Conservation (phyloP, 2,888 invertebrate genomes). For the Phaonia tiefii region DNA sequence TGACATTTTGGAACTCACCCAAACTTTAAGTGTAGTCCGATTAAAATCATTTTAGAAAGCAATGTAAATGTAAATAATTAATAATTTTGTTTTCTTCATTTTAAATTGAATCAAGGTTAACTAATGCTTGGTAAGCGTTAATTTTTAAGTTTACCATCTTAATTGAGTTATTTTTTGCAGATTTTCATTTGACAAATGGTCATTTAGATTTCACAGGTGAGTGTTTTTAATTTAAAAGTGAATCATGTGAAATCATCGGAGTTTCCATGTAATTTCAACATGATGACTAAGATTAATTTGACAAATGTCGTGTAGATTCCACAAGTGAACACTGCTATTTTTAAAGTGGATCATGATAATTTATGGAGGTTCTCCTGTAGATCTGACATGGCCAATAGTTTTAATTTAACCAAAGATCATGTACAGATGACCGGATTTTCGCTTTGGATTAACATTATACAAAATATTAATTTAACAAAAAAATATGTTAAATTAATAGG, state of each 20-base stretch:
- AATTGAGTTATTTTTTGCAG: conserved; percentile 31
- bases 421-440: no score
- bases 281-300: no score
- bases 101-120: no score
- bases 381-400: neutral
- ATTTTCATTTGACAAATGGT: conserved; percentile 31
- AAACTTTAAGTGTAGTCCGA: no score
- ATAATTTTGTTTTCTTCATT: no score
- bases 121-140: conserved; percentile 8
- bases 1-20: no score
- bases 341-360: conserved; percentile 42
- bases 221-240: conserved; percentile 37
- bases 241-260: conserved; percentile 12
- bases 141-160: conserved; percentile 29
- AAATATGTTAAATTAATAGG: no score
- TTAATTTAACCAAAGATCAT: no score
- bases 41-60: no score
- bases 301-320: neutral
- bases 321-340: conserved; percentile 33
- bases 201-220: conserved; percentile 32
- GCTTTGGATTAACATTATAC: no score
- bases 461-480: no score
- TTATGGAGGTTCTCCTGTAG: conserved; percentile 36
- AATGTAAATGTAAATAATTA: no score
- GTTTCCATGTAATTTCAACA: neutral